phyloP scores from a whole-genome alignment of 2,797 vertebrate genomes.

The Pangasius krempfi region DNA sequence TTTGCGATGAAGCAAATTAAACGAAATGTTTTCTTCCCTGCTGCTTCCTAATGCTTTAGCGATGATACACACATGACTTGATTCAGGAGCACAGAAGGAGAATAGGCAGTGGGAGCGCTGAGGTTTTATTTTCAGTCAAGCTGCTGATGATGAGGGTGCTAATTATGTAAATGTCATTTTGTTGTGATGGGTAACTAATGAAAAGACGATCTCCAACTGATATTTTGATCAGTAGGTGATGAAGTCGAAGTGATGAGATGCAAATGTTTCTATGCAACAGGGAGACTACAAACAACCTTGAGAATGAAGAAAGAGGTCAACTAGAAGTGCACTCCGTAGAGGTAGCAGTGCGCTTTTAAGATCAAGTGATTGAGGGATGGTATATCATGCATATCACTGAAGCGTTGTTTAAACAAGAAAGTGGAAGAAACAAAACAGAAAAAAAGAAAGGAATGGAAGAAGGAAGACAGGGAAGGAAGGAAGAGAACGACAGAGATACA shows the following conservation, averaged over 20 bases:
- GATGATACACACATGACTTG: constrained; percentile 65
- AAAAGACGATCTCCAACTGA: constrained; percentile 42
- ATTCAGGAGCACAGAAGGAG: constrained; percentile 62
- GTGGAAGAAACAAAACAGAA: not conserved
- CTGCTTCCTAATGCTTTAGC: constrained; percentile 58
- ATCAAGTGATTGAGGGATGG: not conserved
- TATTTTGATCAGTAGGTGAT: constrained; percentile 35
- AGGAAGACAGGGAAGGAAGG: not conserved
- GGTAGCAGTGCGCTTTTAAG: not conserved
- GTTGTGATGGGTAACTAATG: constrained; percentile 47
- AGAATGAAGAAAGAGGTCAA: not conserved
- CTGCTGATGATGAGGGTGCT: constrained; percentile 28
- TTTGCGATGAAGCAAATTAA: constrained; percentile 71
- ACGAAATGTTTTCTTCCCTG: constrained; percentile 64
- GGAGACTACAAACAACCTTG: constrained; percentile 10
- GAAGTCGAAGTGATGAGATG: constrained; percentile 8
- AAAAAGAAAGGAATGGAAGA: too few relatives aligned
- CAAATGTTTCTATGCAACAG: constrained; percentile 18
- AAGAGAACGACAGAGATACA: not conserved
- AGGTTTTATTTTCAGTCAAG: constrained; percentile 15
- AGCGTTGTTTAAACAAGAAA: not conserved
- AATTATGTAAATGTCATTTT: constrained; percentile 48
- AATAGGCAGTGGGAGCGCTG: constrained; percentile 60
- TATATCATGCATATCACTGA: not conserved
- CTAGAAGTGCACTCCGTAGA: not conserved